Conservation (phyloP, 2,113 vertebrate species). For the Phasianus colchicus region DNA sequence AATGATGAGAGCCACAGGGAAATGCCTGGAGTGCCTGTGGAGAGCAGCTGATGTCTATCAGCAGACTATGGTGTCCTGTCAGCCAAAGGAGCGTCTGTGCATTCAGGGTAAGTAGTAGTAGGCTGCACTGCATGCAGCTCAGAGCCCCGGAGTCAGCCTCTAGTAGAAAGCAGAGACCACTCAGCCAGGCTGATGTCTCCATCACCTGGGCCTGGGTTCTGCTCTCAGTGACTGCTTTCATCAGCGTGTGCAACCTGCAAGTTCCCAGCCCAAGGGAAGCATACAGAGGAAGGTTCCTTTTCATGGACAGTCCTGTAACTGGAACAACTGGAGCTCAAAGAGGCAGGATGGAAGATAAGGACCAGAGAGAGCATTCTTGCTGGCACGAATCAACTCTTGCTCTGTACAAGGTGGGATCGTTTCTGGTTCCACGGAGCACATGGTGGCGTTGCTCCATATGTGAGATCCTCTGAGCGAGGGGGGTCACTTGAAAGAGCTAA, state of each 20-base stretch:
- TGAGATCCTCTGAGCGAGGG: background rate
- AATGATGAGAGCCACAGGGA: constrained; percentile 23
- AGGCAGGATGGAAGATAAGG: background rate
- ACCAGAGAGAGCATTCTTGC: background rate
- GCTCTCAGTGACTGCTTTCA: background rate
- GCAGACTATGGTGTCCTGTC: background rate
- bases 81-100: background rate
- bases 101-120: background rate
- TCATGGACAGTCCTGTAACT: background rate
- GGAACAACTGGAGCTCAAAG: background rate
- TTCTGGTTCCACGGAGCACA: background rate
- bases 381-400: background rate
- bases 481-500: background rate
- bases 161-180: fast-evolving
- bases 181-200: background rate
- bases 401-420: background rate
- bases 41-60: constrained; percentile 32
- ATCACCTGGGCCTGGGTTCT: background rate
- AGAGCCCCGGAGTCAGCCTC: fast-evolving
- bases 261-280: background rate
- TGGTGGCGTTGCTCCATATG: background rate
- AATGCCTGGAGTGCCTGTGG: constrained; percentile 19
- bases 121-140: background rate
- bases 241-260: background rate
- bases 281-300: fast-evolving